These are phyloP conservation scores for Lampris incognitus DNA, from an alignment of 2,113 vertebrate species.

Conservation along the genomic window DNA sequence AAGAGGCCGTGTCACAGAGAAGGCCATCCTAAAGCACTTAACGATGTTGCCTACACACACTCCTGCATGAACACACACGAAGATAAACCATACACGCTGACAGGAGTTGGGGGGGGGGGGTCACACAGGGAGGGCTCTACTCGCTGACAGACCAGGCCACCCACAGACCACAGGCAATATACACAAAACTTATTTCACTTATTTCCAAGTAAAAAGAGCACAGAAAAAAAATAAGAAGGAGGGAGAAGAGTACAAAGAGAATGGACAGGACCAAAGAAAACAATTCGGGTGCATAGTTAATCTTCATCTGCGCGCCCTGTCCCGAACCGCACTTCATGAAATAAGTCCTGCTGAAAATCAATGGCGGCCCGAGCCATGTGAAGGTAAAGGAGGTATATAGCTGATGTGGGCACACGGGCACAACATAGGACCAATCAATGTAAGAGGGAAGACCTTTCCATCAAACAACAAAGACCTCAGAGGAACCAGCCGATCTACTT, in stretches of 20 bases:
- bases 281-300: constrained; percentile 83
- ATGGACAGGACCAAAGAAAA: constrained; percentile 75
- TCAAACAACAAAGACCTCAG: too few species aligned
- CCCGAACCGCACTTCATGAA: constrained; percentile 83
- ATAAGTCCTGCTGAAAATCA: constrained; percentile 88
- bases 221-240: constrained; percentile 40
- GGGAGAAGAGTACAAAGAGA: constrained; percentile 49
- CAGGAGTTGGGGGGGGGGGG: constrained; percentile 23
- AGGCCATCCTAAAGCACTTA: constrained; percentile 61
- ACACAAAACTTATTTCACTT: constrained; percentile 2
- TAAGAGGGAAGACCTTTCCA: too few species aligned
- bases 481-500: too few species aligned
- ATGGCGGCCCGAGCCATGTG: constrained; percentile 80
- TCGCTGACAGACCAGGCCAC: constrained; percentile 52
- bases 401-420: too few species aligned
- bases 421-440: too few species aligned
- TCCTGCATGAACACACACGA: constrained; percentile 16
- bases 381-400: constrained; percentile 68
- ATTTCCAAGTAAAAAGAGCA: constrained; percentile 55
- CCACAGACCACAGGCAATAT: constrained; percentile 41
- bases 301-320: constrained; percentile 85
- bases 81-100: background rate
- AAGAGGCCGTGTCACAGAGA: constrained; percentile 60
- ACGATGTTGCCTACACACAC: constrained; percentile 55
- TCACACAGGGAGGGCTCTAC: constrained; percentile 52